Evolutionary conservation across 2,797 vertebrate species (phyloP).

Genomic region (Apodemus agrarius): DNA sequence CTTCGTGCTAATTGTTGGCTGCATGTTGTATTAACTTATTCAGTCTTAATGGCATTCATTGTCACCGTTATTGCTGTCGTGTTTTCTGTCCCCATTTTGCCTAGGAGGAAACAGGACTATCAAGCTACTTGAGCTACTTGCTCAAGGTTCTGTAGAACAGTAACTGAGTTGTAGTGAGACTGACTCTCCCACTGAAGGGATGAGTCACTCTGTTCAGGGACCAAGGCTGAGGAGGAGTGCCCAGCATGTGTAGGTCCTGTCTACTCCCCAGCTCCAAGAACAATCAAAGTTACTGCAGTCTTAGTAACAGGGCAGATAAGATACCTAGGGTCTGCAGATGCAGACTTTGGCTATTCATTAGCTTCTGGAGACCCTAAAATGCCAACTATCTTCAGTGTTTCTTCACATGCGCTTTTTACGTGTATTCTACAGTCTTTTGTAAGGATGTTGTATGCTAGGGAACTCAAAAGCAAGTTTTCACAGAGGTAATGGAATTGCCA

Average conservation of each 20-base stretch:
- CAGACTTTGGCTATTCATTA: neutral
- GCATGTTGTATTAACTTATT: neutral
- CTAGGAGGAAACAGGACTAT: neutral
- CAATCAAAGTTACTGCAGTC: neutral
- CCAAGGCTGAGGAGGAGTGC: neutral
- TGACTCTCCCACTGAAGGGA: neutral
- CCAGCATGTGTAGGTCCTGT: neutral
- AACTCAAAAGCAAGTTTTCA: neutral
- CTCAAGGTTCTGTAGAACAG: neutral
- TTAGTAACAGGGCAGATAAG: neutral
- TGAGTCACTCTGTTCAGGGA: neutral
- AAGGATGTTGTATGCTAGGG: neutral
- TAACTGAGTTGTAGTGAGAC: neutral
- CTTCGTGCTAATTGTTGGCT: neutral
- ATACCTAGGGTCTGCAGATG: neutral
- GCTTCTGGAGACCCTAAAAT: neutral
- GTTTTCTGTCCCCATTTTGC: neutral
- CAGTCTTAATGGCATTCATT: neutral
- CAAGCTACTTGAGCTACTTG: neutral
- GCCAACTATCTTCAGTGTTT: neutral
- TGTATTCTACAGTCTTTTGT: neutral
- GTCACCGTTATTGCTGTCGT: neutral
- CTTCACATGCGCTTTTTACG: neutral
- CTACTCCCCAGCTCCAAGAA: neutral
- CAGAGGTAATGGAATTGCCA: neutral